These are phyloP conservation scores for Rhagium mordax DNA, from an alignment of 2,888 invertebrate species.

Conservation along the genomic window DNA sequence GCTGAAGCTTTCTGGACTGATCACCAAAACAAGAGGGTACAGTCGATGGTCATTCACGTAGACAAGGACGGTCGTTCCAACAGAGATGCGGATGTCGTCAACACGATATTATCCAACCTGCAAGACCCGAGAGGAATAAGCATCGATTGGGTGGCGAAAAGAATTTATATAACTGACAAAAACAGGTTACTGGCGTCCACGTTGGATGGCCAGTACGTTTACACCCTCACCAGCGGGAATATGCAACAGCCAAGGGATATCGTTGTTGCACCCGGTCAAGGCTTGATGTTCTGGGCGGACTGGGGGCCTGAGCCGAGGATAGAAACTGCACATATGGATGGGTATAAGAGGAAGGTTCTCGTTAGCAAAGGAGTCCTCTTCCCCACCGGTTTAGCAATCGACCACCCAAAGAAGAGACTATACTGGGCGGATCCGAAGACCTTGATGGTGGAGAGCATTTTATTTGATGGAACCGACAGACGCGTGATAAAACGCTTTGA, in stretches of 20 bases:
- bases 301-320: slow-evolving; percentile 78
- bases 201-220: slow-evolving; percentile 74
- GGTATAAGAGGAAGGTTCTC: slow-evolving; percentile 70
- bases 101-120: slow-evolving; percentile 70
- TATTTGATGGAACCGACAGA: slow-evolving; percentile 80
- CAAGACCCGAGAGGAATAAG: slow-evolving; percentile 82
- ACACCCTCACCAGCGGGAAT: slow-evolving; percentile 71
- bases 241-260: slow-evolving; percentile 80
- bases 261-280: slow-evolving; percentile 77
- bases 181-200: slow-evolving; percentile 71
- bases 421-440: slow-evolving; percentile 91
- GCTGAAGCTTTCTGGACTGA: slow-evolving; percentile 70
- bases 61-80: slow-evolving; percentile 55
- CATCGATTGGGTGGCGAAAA: slow-evolving; percentile 79
- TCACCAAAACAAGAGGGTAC: slow-evolving; percentile 69
- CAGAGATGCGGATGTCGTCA: slow-evolving; percentile 58
- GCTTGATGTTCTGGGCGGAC: slow-evolving; percentile 85
- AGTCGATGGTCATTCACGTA: slow-evolving; percentile 64
- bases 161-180: slow-evolving; percentile 81
- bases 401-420: slow-evolving; percentile 81
- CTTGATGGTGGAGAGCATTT: slow-evolving; percentile 79
- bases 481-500: slow-evolving; percentile 74
- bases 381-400: slow-evolving; percentile 84
- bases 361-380: slow-evolving; percentile 78
- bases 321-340: slow-evolving; percentile 79